Conservation (phyloP, 2,113 vertebrate species). For the Anser brachyrhynchus region DNA sequence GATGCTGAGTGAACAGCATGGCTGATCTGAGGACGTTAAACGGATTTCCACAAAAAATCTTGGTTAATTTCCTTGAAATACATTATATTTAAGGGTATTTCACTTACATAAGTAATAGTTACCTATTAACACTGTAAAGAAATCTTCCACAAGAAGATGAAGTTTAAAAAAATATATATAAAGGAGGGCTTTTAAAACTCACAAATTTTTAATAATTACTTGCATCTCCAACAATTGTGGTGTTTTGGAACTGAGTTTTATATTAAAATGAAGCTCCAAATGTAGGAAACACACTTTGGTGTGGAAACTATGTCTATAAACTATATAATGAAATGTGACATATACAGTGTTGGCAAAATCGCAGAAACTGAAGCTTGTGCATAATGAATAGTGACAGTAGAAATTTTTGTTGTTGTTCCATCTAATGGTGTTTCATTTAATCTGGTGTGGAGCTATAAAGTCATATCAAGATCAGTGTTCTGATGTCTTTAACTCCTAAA, state of each 20-base stretch:
- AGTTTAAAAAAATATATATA: not conserved
- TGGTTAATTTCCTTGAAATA: not conserved
- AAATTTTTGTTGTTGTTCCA: not conserved
- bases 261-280: not conserved
- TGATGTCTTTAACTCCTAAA: not conserved
- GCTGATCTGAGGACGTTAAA: slow-evolving; percentile 18
- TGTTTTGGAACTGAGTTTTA: not conserved
- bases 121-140: not conserved
- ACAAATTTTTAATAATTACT: not conserved
- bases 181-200: not conserved
- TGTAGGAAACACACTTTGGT: not conserved
- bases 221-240: not conserved
- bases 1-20: not conserved
- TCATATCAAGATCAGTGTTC: not conserved
- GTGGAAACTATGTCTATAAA: not conserved
- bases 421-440: not conserved
- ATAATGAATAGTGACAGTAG: not conserved
- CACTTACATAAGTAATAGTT: not conserved
- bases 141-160: not conserved
- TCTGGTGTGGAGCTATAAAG: not conserved
- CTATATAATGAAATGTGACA: not conserved
- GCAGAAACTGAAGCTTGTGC: not conserved
- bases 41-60: not conserved
- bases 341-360: not conserved
- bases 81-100: not conserved